Evolutionary conservation across 2,888 invertebrate species (phyloP).

Genomic region (Amaurobius ferox): DNA sequence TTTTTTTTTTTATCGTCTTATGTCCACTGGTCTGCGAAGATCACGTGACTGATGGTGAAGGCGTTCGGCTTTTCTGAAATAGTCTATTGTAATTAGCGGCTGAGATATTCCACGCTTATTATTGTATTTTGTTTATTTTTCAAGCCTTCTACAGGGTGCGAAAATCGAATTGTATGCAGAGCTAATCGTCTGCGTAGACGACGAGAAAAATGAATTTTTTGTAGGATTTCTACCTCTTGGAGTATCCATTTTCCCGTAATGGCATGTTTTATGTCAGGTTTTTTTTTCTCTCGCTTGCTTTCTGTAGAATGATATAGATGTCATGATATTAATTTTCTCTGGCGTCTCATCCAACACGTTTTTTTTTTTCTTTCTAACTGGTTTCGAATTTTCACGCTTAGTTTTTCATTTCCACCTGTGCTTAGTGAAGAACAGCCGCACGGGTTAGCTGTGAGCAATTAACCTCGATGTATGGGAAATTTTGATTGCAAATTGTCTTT

Average conservation of each 20-base stretch:
- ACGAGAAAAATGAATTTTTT: background rate
- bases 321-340: conserved; percentile 17
- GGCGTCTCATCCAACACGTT: background rate
- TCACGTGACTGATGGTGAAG: conserved; percentile 16
- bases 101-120: background rate
- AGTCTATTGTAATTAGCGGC: background rate
- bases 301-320: conserved; percentile 18
- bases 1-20: background rate
- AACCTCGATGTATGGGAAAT: background rate
- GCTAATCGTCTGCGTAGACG: background rate
- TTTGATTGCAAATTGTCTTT: background rate
- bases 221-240: no score
- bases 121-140: background rate
- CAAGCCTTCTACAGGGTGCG: background rate
- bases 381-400: background rate
- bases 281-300: background rate
- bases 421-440: no score
- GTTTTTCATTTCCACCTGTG: background rate
- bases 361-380: background rate
- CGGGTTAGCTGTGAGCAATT: background rate
- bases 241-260: no score
- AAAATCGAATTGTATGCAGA: background rate
- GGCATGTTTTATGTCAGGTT: background rate
- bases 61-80: conserved; percentile 28
- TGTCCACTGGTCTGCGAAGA: background rate